Percentiles rank a stretch among this genome's conserved stretches.
Conservation (phyloP, 2,113 vertebrate genomes). For the Xenus cinereus region DNA sequence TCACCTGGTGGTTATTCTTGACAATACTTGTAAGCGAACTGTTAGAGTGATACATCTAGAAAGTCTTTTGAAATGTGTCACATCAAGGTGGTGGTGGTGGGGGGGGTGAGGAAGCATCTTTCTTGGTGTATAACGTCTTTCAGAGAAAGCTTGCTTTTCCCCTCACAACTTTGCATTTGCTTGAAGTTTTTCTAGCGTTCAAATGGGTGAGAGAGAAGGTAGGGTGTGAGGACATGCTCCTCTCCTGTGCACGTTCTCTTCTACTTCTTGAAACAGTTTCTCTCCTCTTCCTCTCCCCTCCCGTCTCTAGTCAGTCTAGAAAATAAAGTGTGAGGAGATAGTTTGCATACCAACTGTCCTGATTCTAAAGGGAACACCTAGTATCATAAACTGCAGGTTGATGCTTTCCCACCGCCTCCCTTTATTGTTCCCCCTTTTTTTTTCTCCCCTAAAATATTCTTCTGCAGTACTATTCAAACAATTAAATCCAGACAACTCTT, state of each 20-base stretch:
- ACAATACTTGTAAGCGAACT: conserved; percentile 23
- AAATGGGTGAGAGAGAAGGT: neutral
- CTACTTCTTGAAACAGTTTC: neutral
- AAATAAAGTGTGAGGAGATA: neutral
- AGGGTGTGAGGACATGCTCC: neutral
- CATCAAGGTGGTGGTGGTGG: neutral
- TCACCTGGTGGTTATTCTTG: conserved; percentile 51
- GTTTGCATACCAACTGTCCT: neutral
- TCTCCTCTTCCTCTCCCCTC: neutral
- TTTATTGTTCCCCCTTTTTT: neutral
- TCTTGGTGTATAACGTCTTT: neutral
- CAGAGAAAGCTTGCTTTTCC: neutral
- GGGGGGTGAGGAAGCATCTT: neutral
- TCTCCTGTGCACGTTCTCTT: neutral
- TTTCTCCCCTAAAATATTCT: neutral
- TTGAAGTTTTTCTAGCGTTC: neutral
- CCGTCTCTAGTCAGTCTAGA: neutral
- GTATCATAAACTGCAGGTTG: neutral
- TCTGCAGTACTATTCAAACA: neutral
- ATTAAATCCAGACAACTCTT: neutral
- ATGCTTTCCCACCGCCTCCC: neutral
- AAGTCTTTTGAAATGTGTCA: conserved; percentile 41
- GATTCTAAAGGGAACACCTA: neutral
- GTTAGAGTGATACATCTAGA: conserved; percentile 36
- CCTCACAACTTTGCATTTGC: neutral